These are phyloP conservation scores for Sympetrum striolatum DNA, from an alignment of 2,888 invertebrate genomes.

Conservation along the genomic window DNA sequence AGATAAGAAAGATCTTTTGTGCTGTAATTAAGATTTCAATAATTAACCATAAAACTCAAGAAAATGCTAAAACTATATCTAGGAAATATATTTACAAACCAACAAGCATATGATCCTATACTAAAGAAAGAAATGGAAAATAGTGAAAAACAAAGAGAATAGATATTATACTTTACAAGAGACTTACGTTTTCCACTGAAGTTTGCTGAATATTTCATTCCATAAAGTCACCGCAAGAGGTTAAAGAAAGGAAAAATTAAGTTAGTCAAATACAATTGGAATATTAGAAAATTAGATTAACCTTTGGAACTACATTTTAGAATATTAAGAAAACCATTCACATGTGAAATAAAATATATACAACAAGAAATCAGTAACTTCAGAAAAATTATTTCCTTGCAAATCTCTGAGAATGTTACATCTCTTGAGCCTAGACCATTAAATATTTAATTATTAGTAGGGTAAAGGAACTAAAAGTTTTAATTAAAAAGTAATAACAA, in stretches of 20 bases:
- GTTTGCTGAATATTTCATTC: slow-evolving; percentile 72
- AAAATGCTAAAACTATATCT: background rate
- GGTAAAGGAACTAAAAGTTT: background rate
- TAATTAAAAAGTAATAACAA: background rate
- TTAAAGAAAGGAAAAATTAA: slow-evolving; percentile 56
- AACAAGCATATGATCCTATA: slow-evolving; percentile 5
- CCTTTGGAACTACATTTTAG: slow-evolving; percentile 46
- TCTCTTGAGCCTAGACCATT: background rate
- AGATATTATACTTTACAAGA: background rate
- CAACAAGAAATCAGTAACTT: background rate
- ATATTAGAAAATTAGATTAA: slow-evolving; percentile 48
- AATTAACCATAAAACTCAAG: background rate
- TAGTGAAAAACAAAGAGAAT: background rate
- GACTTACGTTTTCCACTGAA: slow-evolving; percentile 97
- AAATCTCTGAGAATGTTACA: background rate
- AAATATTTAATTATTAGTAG: background rate
- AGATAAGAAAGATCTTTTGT: too few relatives aligned
- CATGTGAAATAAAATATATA: background rate
- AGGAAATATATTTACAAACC: slow-evolving; percentile 12
- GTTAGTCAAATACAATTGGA: slow-evolving; percentile 14
- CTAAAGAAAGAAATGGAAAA: background rate
- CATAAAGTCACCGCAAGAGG: slow-evolving; percentile 47
- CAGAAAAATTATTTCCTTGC: background rate
- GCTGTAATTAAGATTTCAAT: background rate
- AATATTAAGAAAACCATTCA: background rate